Conservation (phyloP, 2,113 vertebrate species). For the Dipodomys merriami region DNA sequence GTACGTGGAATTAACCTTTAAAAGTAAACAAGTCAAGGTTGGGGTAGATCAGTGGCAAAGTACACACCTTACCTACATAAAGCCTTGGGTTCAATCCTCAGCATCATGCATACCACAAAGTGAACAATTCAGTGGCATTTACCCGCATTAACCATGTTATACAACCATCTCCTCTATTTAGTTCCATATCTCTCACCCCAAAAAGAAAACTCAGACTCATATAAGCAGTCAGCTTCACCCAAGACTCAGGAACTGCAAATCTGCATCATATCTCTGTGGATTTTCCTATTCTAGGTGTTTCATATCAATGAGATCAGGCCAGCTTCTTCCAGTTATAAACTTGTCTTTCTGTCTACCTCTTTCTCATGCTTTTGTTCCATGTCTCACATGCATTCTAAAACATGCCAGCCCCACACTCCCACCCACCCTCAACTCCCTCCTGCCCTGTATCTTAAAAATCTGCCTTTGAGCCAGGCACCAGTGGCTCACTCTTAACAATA, state of each 20-base stretch:
- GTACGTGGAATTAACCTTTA: not conserved
- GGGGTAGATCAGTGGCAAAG: not conserved
- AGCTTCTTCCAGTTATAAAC: not conserved
- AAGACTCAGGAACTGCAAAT: not conserved
- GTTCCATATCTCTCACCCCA: conserved; percentile 1
- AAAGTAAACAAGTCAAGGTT: not conserved
- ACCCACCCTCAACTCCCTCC: not conserved
- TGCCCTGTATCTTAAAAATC: not conserved
- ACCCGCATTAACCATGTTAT: not conserved
- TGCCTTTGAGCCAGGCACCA: no score
- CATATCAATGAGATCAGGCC: not conserved
- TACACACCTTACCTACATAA: no score
- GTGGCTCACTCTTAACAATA: no score
- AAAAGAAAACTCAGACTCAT: not conserved
- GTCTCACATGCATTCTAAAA: not conserved
- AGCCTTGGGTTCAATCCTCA: not conserved
- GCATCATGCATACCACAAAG: not conserved
- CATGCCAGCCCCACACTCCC: no score
- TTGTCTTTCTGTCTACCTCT: not conserved
- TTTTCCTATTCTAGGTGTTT: not conserved
- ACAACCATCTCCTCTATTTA: not conserved
- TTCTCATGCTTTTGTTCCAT: not conserved
- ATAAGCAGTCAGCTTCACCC: not conserved
- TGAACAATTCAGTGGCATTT: not conserved
- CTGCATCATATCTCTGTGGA: not conserved